Percentiles rank a stretch among this genome's conserved stretches.
Evolutionary conservation across 1,140 invertebrate genomes (phyloP).

Genomic region (Spodoptera frugiperda): DNA sequence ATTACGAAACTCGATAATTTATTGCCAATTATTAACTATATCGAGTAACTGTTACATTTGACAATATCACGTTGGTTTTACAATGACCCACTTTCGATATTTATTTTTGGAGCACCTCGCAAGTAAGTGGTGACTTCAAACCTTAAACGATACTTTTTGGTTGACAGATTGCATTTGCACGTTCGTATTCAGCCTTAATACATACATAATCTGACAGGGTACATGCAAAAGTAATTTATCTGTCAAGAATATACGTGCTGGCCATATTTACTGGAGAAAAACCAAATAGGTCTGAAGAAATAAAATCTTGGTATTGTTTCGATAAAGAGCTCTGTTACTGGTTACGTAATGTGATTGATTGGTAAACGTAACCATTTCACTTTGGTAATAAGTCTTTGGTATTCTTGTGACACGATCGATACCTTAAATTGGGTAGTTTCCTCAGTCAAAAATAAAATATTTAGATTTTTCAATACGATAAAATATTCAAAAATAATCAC

Average conservation of each 20-base stretch:
- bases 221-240: slow-evolving; percentile 18
- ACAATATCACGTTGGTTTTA: slow-evolving; percentile 28
- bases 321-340: too few species aligned
- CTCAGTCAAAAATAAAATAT: too few species aligned
- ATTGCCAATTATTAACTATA: slow-evolving; percentile 29
- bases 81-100: slow-evolving; percentile 41
- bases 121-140: neutral
- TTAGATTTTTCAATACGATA: too few species aligned
- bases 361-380: too few species aligned
- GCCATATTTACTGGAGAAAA: neutral
- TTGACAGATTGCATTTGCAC: slow-evolving; percentile 17
- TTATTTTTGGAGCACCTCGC: slow-evolving; percentile 20
- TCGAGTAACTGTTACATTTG: slow-evolving; percentile 21
- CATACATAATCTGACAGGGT: slow-evolving; percentile 21
- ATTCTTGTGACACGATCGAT: too few species aligned
- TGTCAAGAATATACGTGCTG: neutral
- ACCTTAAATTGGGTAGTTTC: too few species aligned
- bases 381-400: too few species aligned
- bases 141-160: neutral
- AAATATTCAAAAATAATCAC: too few species aligned
- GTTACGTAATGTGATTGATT: too few species aligned
- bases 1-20: slow-evolving; percentile 10
- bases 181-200: neutral
- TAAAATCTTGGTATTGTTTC: too few species aligned
- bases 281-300: neutral